Percentiles rank a stretch among this genome's conserved stretches.
phyloP scores from a whole-genome alignment of 2,113 vertebrate genomes.

The Mobula birostris region DNA sequence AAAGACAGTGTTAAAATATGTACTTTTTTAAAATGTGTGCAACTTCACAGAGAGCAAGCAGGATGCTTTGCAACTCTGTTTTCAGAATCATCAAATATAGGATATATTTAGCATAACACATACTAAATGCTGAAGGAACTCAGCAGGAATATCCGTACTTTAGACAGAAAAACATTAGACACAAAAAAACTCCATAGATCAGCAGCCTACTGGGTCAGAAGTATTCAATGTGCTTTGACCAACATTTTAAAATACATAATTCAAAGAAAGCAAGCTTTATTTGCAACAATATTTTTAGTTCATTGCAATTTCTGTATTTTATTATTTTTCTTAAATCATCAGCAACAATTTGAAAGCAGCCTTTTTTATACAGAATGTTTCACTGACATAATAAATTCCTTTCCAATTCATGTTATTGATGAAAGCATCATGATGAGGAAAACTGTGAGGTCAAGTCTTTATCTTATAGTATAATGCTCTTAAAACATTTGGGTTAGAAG shows the following conservation, averaged over 20 bases:
- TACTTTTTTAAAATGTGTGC: not conserved
- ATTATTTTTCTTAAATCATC: not conserved
- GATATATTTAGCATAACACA: too few relatives aligned
- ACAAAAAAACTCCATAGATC: not conserved
- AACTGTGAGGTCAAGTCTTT: too few relatives aligned
- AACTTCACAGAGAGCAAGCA: not conserved
- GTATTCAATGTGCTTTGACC: not conserved
- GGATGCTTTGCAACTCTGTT: not conserved
- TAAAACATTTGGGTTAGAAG: too few relatives aligned
- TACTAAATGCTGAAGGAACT: too few relatives aligned
- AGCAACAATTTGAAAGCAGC: not conserved
- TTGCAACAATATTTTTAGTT: not conserved
- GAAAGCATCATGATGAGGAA: not conserved
- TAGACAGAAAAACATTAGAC: not conserved
- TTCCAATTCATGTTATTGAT: not conserved
- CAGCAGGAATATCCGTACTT: not conserved
- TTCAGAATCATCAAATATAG: not conserved
- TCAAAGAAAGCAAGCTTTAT: not conserved
- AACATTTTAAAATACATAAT: not conserved
- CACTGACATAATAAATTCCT: not conserved
- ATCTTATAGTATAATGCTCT: too few relatives aligned
- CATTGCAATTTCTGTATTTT: not conserved
- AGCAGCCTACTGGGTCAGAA: not conserved
- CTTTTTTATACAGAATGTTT: not conserved
- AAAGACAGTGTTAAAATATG: not conserved